Conservation (phyloP, 2,888 invertebrate species). For the Sphaeridia pumilis region DNA sequence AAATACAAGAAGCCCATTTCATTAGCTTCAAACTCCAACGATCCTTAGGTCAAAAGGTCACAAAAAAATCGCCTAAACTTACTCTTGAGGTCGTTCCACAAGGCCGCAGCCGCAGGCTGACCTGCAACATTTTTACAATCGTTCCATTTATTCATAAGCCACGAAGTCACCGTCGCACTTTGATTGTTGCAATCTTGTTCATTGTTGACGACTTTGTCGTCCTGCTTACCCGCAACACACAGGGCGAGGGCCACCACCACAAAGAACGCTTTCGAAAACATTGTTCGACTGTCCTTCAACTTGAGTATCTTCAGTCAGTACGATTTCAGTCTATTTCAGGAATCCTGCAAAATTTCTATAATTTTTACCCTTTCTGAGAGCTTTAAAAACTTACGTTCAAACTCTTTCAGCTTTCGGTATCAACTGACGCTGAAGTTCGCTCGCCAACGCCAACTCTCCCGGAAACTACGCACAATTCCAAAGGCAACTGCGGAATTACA, state of each 20-base stretch:
- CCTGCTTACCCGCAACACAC: slow-evolving; percentile 2
- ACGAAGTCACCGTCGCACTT: too few species aligned
- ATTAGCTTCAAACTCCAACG: neutral
- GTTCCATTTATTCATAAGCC: neutral
- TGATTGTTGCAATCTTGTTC: neutral
- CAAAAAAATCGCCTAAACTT: neutral
- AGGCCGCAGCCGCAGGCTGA: neutral
- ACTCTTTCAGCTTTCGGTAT: too few species aligned
- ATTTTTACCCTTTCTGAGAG: too few species aligned
- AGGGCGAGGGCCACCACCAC: neutral
- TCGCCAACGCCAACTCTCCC: too few species aligned
- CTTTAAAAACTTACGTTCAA: too few species aligned
- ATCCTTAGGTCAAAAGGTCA: neutral
- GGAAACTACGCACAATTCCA: too few species aligned
- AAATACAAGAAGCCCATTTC: neutral
- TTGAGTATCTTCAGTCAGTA: too few species aligned
- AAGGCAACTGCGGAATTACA: too few species aligned
- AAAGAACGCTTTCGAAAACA: neutral
- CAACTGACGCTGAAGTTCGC: too few species aligned
- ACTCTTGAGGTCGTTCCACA: slow-evolving; percentile 14
- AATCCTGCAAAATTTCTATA: too few species aligned
- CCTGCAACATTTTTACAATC: slow-evolving; percentile 5
- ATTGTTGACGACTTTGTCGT: neutral
- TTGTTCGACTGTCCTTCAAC: neutral
- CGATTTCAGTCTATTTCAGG: too few species aligned